phyloP scores from a whole-genome alignment of 2,888 invertebrate genomes.

The Pachymerium ferrugineum region DNA sequence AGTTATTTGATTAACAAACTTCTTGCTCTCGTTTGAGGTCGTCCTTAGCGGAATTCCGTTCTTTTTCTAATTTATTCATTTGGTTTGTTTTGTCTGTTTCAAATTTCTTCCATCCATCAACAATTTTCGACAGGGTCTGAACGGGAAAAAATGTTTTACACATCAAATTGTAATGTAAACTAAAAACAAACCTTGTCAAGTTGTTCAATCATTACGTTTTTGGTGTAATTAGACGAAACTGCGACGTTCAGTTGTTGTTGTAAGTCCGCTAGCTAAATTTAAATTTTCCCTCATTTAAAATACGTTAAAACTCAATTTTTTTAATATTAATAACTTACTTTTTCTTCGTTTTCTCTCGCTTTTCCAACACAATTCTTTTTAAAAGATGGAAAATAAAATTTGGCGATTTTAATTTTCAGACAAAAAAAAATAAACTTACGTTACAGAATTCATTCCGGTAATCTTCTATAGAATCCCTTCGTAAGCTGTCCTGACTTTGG shows the following conservation, averaged over 20 bases:
- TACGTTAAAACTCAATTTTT: neutral
- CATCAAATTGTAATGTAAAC: neutral
- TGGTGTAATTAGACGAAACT: conserved; percentile 20
- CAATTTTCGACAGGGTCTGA: neutral
- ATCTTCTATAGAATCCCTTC: neutral
- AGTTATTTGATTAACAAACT: neutral
- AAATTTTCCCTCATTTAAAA: neutral
- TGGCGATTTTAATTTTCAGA: neutral
- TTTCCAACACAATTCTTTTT: neutral
- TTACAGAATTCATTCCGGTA: neutral
- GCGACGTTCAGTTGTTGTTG: conserved; percentile 21
- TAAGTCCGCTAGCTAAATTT: neutral
- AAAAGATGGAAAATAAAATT: neutral
- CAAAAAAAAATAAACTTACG: neutral
- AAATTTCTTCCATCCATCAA: conserved; percentile 23
- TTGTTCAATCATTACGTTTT: conserved; percentile 28
- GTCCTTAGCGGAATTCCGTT: neutral
- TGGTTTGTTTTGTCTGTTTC: neutral
- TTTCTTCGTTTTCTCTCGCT: neutral
- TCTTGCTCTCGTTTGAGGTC: neutral
- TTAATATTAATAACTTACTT: neutral
- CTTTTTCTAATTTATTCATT: neutral
- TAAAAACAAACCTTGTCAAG: neutral
- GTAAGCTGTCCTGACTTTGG: neutral
- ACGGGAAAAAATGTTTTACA: neutral